A percentile compares a stretch with the other conserved stretches of the same genome.
Conservation (phyloP, 2,797 vertebrate species). For the Coregonus suidteri region DNA sequence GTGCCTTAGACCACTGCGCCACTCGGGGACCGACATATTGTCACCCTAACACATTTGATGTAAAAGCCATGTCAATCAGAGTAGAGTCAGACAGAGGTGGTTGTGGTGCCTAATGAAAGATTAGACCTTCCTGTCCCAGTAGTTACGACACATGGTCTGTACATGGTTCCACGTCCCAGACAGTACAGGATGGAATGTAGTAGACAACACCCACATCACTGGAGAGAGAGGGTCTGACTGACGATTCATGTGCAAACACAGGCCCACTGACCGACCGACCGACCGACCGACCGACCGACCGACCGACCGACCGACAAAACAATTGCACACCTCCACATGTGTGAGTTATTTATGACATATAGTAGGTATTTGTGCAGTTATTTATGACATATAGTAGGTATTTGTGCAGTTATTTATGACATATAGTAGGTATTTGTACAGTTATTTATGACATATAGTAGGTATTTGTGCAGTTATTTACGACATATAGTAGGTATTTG, state of each 20-base stretch:
- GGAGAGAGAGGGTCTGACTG: neutral
- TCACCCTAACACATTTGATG: neutral
- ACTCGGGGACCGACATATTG: neutral
- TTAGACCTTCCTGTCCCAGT: neutral
- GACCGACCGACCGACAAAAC: slow-evolving; percentile 16
- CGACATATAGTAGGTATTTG: too few species aligned
- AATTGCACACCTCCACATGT: neutral
- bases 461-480: too few species aligned
- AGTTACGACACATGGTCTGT: slow-evolving; percentile 4
- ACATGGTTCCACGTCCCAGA: slow-evolving; percentile 1
- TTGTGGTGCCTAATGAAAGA: slow-evolving; percentile 10
- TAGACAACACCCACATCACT: neutral
- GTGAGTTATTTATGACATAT: too few species aligned
- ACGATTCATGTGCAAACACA: slow-evolving; percentile 2
- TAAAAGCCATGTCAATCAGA: neutral
- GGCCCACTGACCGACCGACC: slow-evolving; percentile 14
- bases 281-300: neutral
- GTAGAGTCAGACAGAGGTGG: neutral
- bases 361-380: too few species aligned
- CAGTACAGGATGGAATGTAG: neutral
- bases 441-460: too few species aligned
- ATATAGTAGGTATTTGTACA: too few species aligned
- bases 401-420: too few species aligned
- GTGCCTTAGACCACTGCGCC: too few species aligned
- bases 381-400: too few species aligned